Evolutionary conservation across 53 echinoderm and acorn worm species (phyloP).

Genomic region (Crossaster papposus): DNA sequence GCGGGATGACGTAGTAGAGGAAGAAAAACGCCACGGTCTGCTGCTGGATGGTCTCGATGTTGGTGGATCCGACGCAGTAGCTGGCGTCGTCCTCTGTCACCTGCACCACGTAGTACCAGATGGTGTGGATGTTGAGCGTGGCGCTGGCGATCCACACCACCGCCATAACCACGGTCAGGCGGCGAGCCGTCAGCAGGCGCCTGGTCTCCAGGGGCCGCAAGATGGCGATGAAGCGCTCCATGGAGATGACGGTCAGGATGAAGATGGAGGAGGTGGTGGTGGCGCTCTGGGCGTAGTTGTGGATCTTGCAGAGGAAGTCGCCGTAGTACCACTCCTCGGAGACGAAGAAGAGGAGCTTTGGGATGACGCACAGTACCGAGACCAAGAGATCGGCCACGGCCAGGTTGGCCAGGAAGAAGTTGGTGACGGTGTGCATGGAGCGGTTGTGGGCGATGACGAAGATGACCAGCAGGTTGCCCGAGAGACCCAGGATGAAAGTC

Average conservation of each 20-base stretch:
- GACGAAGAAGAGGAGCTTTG: slow-evolving; percentile 78
- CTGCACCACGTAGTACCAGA: slow-evolving; percentile 54
- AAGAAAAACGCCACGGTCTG: slow-evolving; percentile 63
- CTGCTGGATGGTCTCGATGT: background rate
- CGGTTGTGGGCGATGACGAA: slow-evolving; percentile 81
- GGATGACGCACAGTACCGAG: slow-evolving; percentile 81
- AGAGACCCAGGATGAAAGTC: slow-evolving; percentile 71
- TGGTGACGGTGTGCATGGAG: slow-evolving; percentile 90
- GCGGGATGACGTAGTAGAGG: slow-evolving; percentile 77
- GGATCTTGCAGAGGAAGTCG: slow-evolving; percentile 73
- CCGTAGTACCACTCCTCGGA: slow-evolving; percentile 70
- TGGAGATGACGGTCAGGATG: slow-evolving; percentile 85
- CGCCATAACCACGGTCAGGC: slow-evolving; percentile 67
- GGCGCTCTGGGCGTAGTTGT: slow-evolving; percentile 74
- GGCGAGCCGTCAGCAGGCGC: slow-evolving; percentile 71
- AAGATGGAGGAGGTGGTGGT: slow-evolving; percentile 85
- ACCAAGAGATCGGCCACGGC: slow-evolving; percentile 88
- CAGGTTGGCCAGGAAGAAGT: slow-evolving; percentile 92
- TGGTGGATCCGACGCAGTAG: slow-evolving; percentile 34
- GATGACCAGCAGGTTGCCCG: slow-evolving; percentile 88
- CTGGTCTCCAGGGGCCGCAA: slow-evolving; percentile 81
- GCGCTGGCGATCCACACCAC: slow-evolving; percentile 73
- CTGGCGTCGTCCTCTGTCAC: slow-evolving; percentile 9
- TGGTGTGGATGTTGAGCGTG: slow-evolving; percentile 64
- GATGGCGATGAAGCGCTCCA: slow-evolving; percentile 90